Base-by-base conservation (phyloP, 2,797 vertebrate species). In the Pyrocephalus nanus region DNA sequence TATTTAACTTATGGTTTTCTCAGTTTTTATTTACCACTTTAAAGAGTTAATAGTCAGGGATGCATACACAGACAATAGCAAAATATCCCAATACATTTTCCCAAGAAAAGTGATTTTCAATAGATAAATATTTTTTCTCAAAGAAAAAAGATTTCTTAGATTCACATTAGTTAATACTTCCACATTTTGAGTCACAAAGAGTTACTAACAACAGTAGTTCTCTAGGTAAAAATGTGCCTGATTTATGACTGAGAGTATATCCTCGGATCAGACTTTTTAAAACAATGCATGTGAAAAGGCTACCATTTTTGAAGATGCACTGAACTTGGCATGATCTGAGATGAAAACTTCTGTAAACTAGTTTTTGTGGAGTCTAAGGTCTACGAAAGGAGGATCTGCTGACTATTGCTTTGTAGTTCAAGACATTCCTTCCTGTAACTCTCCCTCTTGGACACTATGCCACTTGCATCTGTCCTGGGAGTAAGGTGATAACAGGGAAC, bases 101-200 rank as follows among this genome's bases (percentile, higher is more conserved):
- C 10, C 7, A 55, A 32, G 42, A 45, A 66, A 65, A 16, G 10
- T 42, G 9, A 55, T 70, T 81, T 92, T 70, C 25, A 61, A 34
- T 38, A 1, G 1, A 43, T 55, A 4, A 5, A 3, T 15, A 26
- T 2, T 67, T 45, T 2, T 65, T 70, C 4, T 3, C 21, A 81
- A 55, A 50, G 17, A 5, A 81, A 69, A 86, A 42, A 29, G 1
- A 5, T 47, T 77, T 74, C 27, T 81, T 25, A 55, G 18, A 60
- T 29, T 53, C 21, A 20, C 25, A 13, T 53, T 34, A 61, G 10
- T 34, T 74, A 78, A 74, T 51, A 14, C 30, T 42, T 48, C 7
- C 23, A 26, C 2, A 1, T 85, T 70, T 82, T 34, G 32, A 82
- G 36, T 74, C n/a, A 34, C 32, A 45, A 38, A 82, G 3, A 19